Evolutionary conservation across 1,140 invertebrate species (phyloP), one percentile per base, ranked within the genome.

Genomic region (Drosophila setifemur): DNA sequence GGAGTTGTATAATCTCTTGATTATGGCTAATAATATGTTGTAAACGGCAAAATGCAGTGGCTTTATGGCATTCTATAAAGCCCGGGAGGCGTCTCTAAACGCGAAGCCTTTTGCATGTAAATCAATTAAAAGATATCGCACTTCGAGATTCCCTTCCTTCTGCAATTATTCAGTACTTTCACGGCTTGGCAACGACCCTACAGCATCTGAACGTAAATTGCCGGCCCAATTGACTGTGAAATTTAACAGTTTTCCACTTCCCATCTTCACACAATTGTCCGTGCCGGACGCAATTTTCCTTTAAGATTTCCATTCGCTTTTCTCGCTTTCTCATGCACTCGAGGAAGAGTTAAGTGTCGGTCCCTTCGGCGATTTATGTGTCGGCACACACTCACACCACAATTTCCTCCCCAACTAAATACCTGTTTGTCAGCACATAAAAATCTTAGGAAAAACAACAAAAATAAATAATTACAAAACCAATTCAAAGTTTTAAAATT

Each of bases 311-410:
- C n/a, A n/a, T 37, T 37, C 29, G 37, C 29, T 77, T 77, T 77
- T 77, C 67, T 71, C 66, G 40, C 74, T 77, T 77, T 77, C 73
- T 71, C 73, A 71, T 76, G 50, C 73, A 57, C 54, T 50, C 70
- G 73, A 73, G 73, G 73, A 78, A 77, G 68, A 71, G 66, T 12
- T 23, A 21, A n/a, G 2, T 54, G 48, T 26, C 42, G 42, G 66
- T 44, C 58, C 71, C 70, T 48, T 61, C 42, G 35, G 31, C 29
- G 48, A 70, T 73, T 66, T 73, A 72, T 73, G 55, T 43, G 37
- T 44, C 29, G 58, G 44, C 28, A 48, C 37, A 12, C n/a, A n/a
- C n/a, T n/a, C n/a, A n/a, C n/a, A n/a, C n/a, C 53, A n/a, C 44
- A 18, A 12, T 54, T 71, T 73, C 39, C 69, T 52, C 40, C 21